Base-by-base conservation (phyloP, 2,113 vertebrate genomes). In the Tautogolabrus adspersus region DNA sequence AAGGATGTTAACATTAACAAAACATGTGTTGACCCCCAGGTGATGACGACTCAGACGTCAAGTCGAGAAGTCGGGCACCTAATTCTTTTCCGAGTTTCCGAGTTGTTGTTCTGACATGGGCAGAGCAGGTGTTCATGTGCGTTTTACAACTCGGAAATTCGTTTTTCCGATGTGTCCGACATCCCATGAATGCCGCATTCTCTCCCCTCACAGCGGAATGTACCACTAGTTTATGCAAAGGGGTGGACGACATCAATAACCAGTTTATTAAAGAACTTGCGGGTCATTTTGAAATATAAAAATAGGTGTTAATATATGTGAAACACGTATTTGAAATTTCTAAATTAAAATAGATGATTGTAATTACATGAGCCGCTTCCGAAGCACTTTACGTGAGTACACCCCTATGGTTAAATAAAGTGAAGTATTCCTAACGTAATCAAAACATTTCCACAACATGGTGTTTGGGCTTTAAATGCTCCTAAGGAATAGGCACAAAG, bases 171-270 rank as follows among this genome's bases (percentile, higher is more conserved):
- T 4, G 26, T 26, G 26, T 26, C 26, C 26, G 26, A 26, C 26
- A 26, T 26, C 26, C 2, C 26, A 26, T 26, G 26, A 26, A 26
- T 26, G 26, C 26, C 26, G 26, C 26, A 26, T 26, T 40, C 46
- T 23, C 21, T 75, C 4, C 55, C 23, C 16, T 61, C 67, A 30
- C 47, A 6, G 15, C 30, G 86, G 91, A 89, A 62, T 2, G 44
- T 63, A 7, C 89, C 91, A 94, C 60, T 87, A 49, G 1, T 65
- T 62, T 15, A 44, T 6, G 0, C 0, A 54, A 34, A 74, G 80
- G 90, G 83, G 87, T 58, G 57, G 0, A 0, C 0, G 0, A 49
- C 0, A 42, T 3, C 23, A 0, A 10, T 9, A 1, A 13, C 0
- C 0, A 42, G 1, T 46, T 72, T 40, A 3, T 13, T 44, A 15